A percentile compares a stretch with the other conserved stretches of the same genome.
Evolutionary conservation across 30 jellyfish, hydroid and myxozoan species (phyloP).

Genomic region (Catostylus mosaicus): DNA sequence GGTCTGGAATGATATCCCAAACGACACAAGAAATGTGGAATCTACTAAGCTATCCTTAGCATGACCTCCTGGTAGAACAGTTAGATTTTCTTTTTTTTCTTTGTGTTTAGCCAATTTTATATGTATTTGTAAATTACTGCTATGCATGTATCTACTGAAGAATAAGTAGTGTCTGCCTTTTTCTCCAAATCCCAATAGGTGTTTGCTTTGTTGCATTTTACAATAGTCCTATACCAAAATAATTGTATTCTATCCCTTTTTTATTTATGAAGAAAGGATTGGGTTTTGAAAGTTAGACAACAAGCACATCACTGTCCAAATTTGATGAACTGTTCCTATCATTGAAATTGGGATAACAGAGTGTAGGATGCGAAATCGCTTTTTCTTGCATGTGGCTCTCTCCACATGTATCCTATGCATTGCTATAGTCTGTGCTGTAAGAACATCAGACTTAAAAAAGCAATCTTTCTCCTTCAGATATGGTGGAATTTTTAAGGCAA

Average conservation of each 20-base stretch:
- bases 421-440: slow-evolving; percentile 7
- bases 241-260: not conserved
- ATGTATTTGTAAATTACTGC: not conserved
- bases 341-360: slow-evolving; percentile 17
- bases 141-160: not conserved
- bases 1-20: too few species aligned
- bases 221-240: not conserved
- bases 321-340: slow-evolving; percentile 25
- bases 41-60: not conserved
- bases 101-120: not conserved
- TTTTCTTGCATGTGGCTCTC: slow-evolving; percentile 18
- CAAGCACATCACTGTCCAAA: slow-evolving; percentile 22
- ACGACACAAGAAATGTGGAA: too few species aligned
- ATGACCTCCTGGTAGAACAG: not conserved
- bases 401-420: slow-evolving; percentile 21
- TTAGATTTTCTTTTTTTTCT: not conserved
- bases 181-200: not conserved
- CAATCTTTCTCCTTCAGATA: slow-evolving; percentile 3
- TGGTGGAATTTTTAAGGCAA: slow-evolving; percentile 5
- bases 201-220: not conserved
- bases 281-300: slow-evolving; percentile 19
- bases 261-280: slow-evolving; percentile 6
- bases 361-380: slow-evolving; percentile 23
- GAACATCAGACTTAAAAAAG: slow-evolving; percentile 8
- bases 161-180: not conserved